Base-by-base conservation (phyloP, 2,113 vertebrate species). In the Notechis scutatus region DNA sequence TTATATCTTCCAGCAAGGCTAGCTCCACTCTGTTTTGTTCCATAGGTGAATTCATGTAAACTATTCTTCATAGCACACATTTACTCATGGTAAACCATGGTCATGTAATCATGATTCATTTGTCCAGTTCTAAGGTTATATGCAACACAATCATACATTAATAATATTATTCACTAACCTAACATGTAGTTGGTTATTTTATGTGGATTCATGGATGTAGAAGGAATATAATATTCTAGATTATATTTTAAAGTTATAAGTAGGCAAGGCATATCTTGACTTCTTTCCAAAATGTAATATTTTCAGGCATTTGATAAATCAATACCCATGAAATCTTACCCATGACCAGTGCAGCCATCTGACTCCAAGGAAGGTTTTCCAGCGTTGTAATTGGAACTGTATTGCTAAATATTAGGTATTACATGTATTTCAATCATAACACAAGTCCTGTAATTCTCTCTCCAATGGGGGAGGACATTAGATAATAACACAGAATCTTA, bases 401-500 rank as follows among this genome's bases (percentile, higher is more conserved):
- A 3, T 88, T 92, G 56, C 39, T 91, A 86, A 91, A 92, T 34
- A 18, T 42, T 91, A 45, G 21, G 20, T 34, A 87, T 26, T 50
- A 39, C 45, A 39, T 87, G 2, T 52, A 85, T 52, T 91, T 81
- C 61, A 39, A 93, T 91, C 18, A 52, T 50, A 92, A 85, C 1
- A 52, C 20, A 91, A 74, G 50, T 45, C 21, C 21, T 45, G 45
- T 50, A 45, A 50, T 91, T 91, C 42, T 34, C 86, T 91, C 69
- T 55, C 2, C 52, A 91, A 24, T 24, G 42, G 45, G 52, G 54
- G 15, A 39, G 39, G 56, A 69, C 14, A 85, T 90, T 55, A 90
- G 88, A 88, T 88, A 74, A 89, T 93, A 91, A 29, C 15, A 34
- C 21, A 57, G 34, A 88, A 91, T 59, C n/a, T 69, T 92, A 39